Conservation (phyloP, 1,140 invertebrate species). For the Eueides isabella region DNA sequence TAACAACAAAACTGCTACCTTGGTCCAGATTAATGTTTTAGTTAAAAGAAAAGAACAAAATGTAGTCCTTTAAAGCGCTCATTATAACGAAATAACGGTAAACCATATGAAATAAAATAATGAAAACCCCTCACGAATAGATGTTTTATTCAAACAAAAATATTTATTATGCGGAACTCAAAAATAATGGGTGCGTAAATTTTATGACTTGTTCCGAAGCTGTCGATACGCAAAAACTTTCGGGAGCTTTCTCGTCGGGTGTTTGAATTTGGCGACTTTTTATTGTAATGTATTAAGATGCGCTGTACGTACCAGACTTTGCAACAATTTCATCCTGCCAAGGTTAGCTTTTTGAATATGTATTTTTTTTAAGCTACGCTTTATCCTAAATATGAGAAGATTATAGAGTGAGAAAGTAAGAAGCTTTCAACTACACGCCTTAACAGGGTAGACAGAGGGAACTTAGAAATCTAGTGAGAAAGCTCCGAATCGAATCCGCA, state of each 20-base stretch:
- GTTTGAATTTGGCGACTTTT: constrained; percentile 62
- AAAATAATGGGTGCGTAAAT: constrained; percentile 36
- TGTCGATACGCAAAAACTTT: constrained; percentile 47
- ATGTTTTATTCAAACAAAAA: constrained; percentile 12
- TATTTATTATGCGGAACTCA: constrained; percentile 29
- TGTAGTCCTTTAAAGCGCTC: no score
- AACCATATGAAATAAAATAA: background rate
- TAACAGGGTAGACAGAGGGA: no score
- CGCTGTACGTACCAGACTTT: constrained; percentile 20
- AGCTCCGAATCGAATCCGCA: no score
- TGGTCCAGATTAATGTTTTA: no score
- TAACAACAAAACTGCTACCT: no score
- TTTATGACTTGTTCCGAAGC: constrained; percentile 63
- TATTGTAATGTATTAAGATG: constrained; percentile 49
- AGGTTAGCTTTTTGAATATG: constrained; percentile 4
- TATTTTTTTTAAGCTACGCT: background rate
- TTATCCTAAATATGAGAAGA: no score
- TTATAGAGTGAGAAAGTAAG: background rate
- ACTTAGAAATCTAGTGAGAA: no score
- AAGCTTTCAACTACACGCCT: no score
- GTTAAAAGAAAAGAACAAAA: no score
- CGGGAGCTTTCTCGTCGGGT: constrained; percentile 43
- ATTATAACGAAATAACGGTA: background rate
- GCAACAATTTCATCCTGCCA: constrained; percentile 2
- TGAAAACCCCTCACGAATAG: background rate